Evolutionary conservation across 2,888 invertebrate genomes (phyloP).

Genomic region (Andrena camellia): DNA sequence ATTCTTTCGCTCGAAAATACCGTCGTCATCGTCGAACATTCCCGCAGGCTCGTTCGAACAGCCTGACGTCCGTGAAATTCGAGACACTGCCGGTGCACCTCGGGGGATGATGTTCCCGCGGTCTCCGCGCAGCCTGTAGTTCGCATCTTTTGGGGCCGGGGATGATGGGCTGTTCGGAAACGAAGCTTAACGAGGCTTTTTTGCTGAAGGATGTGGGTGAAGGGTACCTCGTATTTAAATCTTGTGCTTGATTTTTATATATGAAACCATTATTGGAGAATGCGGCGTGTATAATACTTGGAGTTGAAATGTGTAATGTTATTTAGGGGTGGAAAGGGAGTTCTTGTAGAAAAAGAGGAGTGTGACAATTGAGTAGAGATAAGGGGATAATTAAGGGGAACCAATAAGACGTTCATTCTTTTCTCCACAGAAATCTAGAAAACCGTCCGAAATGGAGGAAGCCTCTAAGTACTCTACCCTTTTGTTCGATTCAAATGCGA

Average conservation of each 20-base stretch:
- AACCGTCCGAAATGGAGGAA: background rate
- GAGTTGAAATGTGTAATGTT: background rate
- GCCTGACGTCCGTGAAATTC: slow-evolving; percentile 22
- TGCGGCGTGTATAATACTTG: background rate
- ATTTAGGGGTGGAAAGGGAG: no score
- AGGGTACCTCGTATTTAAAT: background rate
- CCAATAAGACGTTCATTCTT: background rate
- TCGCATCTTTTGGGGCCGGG: background rate
- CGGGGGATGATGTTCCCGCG: slow-evolving; percentile 23
- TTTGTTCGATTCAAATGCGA: background rate
- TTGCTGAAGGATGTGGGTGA: background rate
- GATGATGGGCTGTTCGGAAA: background rate
- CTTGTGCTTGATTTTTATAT: no score
- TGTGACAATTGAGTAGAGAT: no score
- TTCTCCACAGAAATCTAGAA: background rate
- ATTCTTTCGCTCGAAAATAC: slow-evolving; percentile 39
- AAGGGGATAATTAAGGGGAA: no score
- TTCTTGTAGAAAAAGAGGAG: no score
- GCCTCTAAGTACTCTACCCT: background rate
- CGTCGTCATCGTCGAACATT: slow-evolving; percentile 18
- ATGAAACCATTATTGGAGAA: background rate
- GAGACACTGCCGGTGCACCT: slow-evolving; percentile 4
- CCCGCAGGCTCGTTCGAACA: background rate
- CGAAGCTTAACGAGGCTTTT: background rate
- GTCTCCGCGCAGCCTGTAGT: background rate